Base-by-base conservation (phyloP, 2,888 invertebrate genomes). In the Ophioninae sp. region DNA sequence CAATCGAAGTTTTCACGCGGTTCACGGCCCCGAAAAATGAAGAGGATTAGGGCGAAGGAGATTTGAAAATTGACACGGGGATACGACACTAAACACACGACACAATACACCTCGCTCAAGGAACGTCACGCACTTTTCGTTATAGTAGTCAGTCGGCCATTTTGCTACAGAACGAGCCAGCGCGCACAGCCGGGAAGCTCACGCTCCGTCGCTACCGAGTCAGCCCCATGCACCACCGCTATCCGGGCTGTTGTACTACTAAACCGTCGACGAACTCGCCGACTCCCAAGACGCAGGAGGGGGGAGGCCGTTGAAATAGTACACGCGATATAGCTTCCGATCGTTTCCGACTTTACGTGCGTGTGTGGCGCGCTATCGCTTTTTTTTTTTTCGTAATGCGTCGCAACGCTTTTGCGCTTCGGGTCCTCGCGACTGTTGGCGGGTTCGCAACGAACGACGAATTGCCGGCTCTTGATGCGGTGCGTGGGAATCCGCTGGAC, bases 141-240 rank as follows among this genome's bases (percentile, higher is more conserved):
- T 64, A 88, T 88, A 89, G 88, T 83, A 84, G 85, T 87, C 86
- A 78, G 85, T 86, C 91, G 87, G 90, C 91, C 91, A 91, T 91
- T 91, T 91, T 91, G 87, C 89, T 91, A 89, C 87, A 88, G 88
- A 90, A 64, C 64, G 37, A 56, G 51, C 64, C 44, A 44, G 41
- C 76, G 67, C 75, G 39, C 82, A 71, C 81, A 74, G 83, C 86
- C 85, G 84, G 85, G 85, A 79, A 84, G 85, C 81, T 79, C 79
- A 51, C 59, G 72, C 20, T 77, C 69, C 77, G 68, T 59, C 77
- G 61, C 61, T 69, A 61, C 30, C 68, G 59, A 51, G 51, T 59
- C 77, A 44, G 61, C 61, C 61, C 61, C 41, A 61, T 68, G 61
- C 77, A 61, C 59, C 9, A 59, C 20, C 69, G 68, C 69, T 69